A percentile compares a stretch with the other conserved stretches of the same genome.
Evolutionary conservation across 2,888 invertebrate genomes (phyloP).

Genomic region (Plebejus argus): DNA sequence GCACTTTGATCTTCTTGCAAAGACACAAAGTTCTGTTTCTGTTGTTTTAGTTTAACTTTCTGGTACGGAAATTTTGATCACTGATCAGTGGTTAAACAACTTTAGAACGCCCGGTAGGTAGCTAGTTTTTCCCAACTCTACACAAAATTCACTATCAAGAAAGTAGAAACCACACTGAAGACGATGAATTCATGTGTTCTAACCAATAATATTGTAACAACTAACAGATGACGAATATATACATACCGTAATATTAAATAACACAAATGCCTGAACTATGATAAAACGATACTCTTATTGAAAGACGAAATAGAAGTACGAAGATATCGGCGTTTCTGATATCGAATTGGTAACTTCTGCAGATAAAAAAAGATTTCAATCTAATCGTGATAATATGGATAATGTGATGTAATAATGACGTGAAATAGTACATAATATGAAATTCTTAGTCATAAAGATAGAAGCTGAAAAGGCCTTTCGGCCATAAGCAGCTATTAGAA

Average conservation of each 20-base stretch:
- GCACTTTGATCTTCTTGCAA: too few species aligned
- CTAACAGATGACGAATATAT: not conserved
- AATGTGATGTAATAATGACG: not conserved
- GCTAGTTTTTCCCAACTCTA: too few species aligned
- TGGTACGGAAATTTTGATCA: too few species aligned
- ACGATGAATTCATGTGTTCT: too few species aligned
- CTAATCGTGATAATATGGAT: slow-evolving; percentile 16
- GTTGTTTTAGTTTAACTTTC: too few species aligned
- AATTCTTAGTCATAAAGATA: not conserved
- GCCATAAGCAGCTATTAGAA: too few species aligned
- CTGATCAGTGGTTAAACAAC: too few species aligned
- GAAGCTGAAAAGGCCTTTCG: too few species aligned
- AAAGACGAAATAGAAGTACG: not conserved
- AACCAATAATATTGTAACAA: not conserved
- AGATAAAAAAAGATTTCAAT: slow-evolving; percentile 27
- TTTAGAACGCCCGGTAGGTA: too few species aligned
- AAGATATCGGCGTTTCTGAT: not conserved
- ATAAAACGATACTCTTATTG: not conserved
- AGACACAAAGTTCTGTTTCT: too few species aligned
- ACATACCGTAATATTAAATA: not conserved
- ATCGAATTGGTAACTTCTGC: not conserved
- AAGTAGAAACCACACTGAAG: too few species aligned
- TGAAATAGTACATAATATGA: not conserved
- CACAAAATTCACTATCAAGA: too few species aligned
- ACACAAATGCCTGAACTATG: not conserved